These are phyloP conservation scores for Atopsyche davidsoni DNA, from an alignment of 1,140 invertebrate genomes.

Conservation along the genomic window DNA sequence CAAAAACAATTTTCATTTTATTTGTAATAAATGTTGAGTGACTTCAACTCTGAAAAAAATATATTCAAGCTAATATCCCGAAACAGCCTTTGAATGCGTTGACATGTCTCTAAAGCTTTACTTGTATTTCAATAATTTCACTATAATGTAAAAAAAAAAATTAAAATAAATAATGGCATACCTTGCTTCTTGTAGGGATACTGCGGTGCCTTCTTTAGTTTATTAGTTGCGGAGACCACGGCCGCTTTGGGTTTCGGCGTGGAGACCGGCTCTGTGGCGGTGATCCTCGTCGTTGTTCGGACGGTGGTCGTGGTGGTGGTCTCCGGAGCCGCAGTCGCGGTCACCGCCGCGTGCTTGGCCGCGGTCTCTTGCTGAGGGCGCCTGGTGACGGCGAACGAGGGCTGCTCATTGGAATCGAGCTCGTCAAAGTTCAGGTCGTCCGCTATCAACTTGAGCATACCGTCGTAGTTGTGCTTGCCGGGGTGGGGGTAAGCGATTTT, in stretches of 20 bases:
- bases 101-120: too few relatives aligned
- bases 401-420: constrained; percentile 24
- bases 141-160: too few relatives aligned
- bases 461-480: constrained; percentile 25
- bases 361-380: too few relatives aligned
- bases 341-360: constrained; percentile 11
- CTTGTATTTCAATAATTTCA: too few relatives aligned
- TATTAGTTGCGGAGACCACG: constrained; percentile 11
- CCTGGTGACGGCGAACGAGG: constrained; percentile 16
- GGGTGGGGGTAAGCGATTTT: constrained; percentile 13
- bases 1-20: too few relatives aligned
- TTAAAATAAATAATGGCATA: constrained; percentile 1
- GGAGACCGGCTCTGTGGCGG: constrained; percentile 5
- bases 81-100: too few relatives aligned
- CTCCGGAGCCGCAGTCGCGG: neutral
- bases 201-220: constrained; percentile 24
- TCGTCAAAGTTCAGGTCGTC: constrained; percentile 29
- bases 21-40: too few relatives aligned
- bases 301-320: neutral
- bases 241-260: constrained; percentile 1
- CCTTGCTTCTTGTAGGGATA: constrained; percentile 28
- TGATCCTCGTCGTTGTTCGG: constrained; percentile 12
- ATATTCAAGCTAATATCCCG: too few relatives aligned
- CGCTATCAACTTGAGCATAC: constrained; percentile 26
- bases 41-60: neutral